phyloP scores from a whole-genome alignment of 2,888 invertebrate genomes.

The Neoascia interrupta region DNA sequence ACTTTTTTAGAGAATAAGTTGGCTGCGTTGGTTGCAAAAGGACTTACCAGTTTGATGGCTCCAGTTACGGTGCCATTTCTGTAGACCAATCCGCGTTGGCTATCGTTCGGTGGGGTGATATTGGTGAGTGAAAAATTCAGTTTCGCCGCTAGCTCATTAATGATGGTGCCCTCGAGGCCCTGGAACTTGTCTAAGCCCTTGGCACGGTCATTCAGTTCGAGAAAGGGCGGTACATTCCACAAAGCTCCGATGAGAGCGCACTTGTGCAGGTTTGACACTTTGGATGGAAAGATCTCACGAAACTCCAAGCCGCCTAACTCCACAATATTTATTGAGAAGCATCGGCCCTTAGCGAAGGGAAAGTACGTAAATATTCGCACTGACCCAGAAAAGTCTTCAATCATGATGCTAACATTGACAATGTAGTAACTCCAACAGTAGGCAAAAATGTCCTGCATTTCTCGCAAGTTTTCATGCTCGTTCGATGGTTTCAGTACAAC shows the following conservation, averaged over 20 bases:
- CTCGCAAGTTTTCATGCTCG: background rate
- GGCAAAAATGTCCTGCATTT: slow-evolving; percentile 42
- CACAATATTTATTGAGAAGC: background rate
- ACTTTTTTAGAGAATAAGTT: slow-evolving; percentile 32
- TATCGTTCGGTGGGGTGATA: slow-evolving; percentile 61
- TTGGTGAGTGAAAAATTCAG: slow-evolving; percentile 71
- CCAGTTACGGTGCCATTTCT: background rate
- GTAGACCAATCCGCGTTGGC: slow-evolving; percentile 65
- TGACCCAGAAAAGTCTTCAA: background rate
- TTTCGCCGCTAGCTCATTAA: slow-evolving; percentile 68
- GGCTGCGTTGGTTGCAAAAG: slow-evolving; percentile 49
- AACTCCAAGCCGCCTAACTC: background rate
- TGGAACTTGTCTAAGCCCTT: slow-evolving; percentile 4
- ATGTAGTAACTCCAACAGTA: slow-evolving; percentile 55
- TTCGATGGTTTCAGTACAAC: slow-evolving; percentile 10
- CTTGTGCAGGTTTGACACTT: slow-evolving; percentile 31
- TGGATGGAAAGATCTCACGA: slow-evolving; percentile 29
- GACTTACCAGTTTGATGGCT: slow-evolving; percentile 71
- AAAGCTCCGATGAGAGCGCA: slow-evolving; percentile 28
- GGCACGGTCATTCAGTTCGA: background rate
- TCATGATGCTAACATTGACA: slow-evolving; percentile 30
- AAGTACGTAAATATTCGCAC: slow-evolving; percentile 45
- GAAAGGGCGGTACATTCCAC: slow-evolving; percentile 67
- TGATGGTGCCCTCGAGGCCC: slow-evolving; percentile 72
- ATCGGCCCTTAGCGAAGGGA: slow-evolving; percentile 26